phyloP scores from a whole-genome alignment of 2,888 invertebrate genomes.

The Catocala fraxini region DNA sequence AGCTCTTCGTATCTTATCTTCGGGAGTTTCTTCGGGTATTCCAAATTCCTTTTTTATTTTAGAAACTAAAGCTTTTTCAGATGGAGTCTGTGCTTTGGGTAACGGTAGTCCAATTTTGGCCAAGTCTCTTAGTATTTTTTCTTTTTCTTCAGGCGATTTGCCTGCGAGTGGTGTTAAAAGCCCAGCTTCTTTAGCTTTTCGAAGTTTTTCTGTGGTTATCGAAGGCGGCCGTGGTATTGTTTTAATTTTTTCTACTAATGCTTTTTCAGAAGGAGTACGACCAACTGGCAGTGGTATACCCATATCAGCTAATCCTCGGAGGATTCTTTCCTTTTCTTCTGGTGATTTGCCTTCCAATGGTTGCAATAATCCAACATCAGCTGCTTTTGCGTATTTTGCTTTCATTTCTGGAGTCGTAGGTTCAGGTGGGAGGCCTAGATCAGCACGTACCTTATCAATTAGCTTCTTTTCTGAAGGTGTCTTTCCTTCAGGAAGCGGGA shows the following conservation, averaged over 20 bases:
- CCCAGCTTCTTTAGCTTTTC: slow-evolving; percentile 33
- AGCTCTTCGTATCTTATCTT: slow-evolving; percentile 19
- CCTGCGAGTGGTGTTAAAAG: slow-evolving; percentile 51
- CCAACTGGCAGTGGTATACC: slow-evolving; percentile 29
- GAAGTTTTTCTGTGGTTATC: slow-evolving; percentile 14
- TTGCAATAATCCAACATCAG: too few relatives aligned
- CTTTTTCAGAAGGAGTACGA: slow-evolving; percentile 50
- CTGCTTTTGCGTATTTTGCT: too few relatives aligned
- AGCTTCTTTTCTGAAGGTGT: too few relatives aligned
- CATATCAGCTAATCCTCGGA: slow-evolving; percentile 37
- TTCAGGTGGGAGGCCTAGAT: too few relatives aligned
- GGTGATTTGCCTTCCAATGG: slow-evolving; percentile 11
- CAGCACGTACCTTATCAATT: too few relatives aligned
- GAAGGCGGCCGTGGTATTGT: slow-evolving; percentile 18
- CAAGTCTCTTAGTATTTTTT: slow-evolving; percentile 40
- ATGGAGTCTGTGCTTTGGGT: slow-evolving; percentile 46
- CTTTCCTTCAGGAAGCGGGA: too few relatives aligned
- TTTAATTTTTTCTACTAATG: slow-evolving; percentile 24
- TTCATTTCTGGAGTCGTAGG: too few relatives aligned
- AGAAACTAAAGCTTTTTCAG: slow-evolving; percentile 44
- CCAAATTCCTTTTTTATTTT: slow-evolving; percentile 19
- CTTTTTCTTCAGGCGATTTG: slow-evolving; percentile 54
- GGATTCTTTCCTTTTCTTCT: slow-evolving; percentile 53
- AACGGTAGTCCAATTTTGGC: background rate
- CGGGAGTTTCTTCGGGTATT: too few relatives aligned